Conservation (phyloP, 2,113 vertebrate species). For the Mustela nigripes region DNA sequence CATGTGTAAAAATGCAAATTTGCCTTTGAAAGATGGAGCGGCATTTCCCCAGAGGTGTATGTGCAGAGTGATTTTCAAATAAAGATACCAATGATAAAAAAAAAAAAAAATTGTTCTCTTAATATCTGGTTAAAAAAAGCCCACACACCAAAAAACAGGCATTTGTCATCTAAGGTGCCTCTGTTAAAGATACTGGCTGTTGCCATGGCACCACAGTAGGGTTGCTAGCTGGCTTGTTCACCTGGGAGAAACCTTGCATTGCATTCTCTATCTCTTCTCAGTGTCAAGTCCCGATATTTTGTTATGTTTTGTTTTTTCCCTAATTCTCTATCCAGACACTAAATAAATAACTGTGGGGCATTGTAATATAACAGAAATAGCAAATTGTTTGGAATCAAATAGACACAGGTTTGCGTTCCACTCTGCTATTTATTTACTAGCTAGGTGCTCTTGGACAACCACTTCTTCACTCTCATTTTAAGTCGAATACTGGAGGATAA, state of each 20-base stretch:
- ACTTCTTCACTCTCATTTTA: background rate
- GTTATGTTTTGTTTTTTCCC: background rate
- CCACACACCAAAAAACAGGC: background rate
- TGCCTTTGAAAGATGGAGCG: conserved; percentile 57
- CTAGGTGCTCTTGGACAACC: background rate
- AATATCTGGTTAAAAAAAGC: conserved; percentile 14
- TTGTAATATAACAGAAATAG: background rate
- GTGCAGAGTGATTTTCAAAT: conserved; percentile 62
- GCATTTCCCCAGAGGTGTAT: conserved; percentile 40
- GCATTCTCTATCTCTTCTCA: background rate
- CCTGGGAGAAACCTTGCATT: background rate
- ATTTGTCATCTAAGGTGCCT: background rate
- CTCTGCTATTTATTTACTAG: background rate
- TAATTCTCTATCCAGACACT: background rate
- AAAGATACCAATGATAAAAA: conserved; percentile 45
- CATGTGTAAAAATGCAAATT: conserved; percentile 67
- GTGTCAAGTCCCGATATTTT: background rate
- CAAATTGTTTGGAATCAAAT: background rate
- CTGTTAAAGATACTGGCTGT: background rate
- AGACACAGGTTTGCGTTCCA: background rate
- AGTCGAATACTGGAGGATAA: background rate
- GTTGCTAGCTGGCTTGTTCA: background rate
- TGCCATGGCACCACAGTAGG: background rate
- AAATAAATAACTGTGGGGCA: background rate
- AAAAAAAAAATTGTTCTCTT: conserved; percentile 20